Evolutionary conservation across 1,140 invertebrate genomes (phyloP), one percentile per base, ranked within the genome.

Genomic region (Homalodisca vitripennis): DNA sequence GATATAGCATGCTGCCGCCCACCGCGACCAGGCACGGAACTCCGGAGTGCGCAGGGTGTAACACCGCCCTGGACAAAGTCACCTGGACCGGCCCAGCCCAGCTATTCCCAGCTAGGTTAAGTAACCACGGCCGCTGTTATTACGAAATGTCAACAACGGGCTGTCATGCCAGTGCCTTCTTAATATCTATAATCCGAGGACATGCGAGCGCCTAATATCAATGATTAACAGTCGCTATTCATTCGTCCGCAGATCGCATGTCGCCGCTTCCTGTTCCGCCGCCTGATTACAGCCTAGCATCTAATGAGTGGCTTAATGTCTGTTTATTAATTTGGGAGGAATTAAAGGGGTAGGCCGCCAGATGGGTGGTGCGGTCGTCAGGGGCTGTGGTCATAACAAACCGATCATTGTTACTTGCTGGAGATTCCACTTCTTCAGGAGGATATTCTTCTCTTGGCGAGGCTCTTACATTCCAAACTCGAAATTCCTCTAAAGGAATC

Each of bases 281-380:
- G n/a, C 48, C 17, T 51, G 48, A 51, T 51, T 51, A n/a, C 48
- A 20, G 22, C 48, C 48, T 22, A 3, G 48, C 48, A 22, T 22
- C 48, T 51, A 51, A 51, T 51, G 48, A 51, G 48, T 51, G 22
- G 48, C 48, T 51, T 51, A 51, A 51, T 51, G 48, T 51, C 48
- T 51, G 48, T 51, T 51, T 51, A 51, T 51, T 51, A 51, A 51
- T 51, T 51, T 51, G 48, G 22, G 22, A 51, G 22, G 48, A 51
- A 51, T 51, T 51, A 51, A 51, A 51, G n/a, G 48, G 22, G 22
- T 51, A 10, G 17, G 48, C n/a, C n/a, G n/a, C n/a, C n/a, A n/a
- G n/a, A n/a, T n/a, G n/a, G n/a, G n/a, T n/a, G n/a, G n/a, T n/a
- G n/a, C n/a, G n/a, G n/a, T n/a, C n/a, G n/a, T n/a, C n/a, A n/a